Percentiles rank a stretch among this genome's conserved stretches.
Evolutionary conservation across 2,113 vertebrate genomes (phyloP).

Genomic region (Ifrita kowaldi): DNA sequence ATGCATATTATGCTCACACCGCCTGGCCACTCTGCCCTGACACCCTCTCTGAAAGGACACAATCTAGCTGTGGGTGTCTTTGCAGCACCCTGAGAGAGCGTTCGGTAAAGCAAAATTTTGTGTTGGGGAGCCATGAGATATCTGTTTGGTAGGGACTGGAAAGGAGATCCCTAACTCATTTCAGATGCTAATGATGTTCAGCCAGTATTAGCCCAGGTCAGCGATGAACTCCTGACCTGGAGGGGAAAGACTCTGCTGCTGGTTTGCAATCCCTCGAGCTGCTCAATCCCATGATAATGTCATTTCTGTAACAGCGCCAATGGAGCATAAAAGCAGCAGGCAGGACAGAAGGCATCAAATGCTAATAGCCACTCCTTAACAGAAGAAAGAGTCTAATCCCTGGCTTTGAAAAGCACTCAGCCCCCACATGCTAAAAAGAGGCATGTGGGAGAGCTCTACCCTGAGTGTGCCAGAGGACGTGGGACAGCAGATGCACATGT

Average conservation of each 20-base stretch:
- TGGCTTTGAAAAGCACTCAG: slow-evolving; percentile 43
- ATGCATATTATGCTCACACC: background rate
- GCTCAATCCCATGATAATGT: slow-evolving; percentile 51
- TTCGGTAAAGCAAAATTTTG: background rate
- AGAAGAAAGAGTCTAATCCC: slow-evolving; percentile 40
- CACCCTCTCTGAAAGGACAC: background rate
- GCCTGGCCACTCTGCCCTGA: background rate
- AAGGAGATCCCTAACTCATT: background rate
- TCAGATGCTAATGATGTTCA: slow-evolving; percentile 29
- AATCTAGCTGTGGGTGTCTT: background rate
- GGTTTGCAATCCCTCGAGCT: slow-evolving; percentile 3
- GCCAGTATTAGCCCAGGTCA: background rate
- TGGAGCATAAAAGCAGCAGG: slow-evolving; percentile 58
- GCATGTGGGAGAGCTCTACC: background rate
- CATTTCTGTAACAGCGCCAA: slow-evolving; percentile 46
- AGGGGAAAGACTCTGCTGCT: background rate
- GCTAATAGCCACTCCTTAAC: slow-evolving; percentile 48
- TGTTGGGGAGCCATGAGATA: background rate
- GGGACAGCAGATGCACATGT: slow-evolving; percentile 2
- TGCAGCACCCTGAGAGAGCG: background rate
- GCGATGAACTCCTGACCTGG: slow-evolving; percentile 19
- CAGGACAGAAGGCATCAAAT: slow-evolving; percentile 55
- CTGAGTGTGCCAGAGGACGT: background rate
- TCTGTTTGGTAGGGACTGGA: background rate
- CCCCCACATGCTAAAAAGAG: background rate